These are phyloP conservation scores for Protobothrops flavoviridis DNA, from an alignment of 2,113 vertebrate species.

Conservation along the genomic window DNA sequence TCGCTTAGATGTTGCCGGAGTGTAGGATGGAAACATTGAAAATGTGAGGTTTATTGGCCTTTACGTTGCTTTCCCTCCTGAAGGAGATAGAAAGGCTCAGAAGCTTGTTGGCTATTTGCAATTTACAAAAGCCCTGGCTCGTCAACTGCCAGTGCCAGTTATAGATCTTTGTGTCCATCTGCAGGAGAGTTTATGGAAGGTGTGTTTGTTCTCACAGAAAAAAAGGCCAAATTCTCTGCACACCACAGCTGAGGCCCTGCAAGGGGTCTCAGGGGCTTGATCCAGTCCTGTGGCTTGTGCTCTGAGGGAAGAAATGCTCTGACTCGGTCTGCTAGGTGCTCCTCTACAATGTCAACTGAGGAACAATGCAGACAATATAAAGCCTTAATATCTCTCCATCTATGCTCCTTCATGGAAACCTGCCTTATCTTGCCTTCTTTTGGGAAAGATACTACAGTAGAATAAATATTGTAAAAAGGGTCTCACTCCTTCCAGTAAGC, in stretches of 20 bases:
- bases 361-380: neutral
- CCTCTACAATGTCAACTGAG: neutral
- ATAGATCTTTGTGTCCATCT: conserved; percentile 6
- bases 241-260: neutral
- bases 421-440: neutral
- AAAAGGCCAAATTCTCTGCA: too few relatives aligned
- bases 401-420: neutral
- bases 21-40: neutral
- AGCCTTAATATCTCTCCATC: neutral
- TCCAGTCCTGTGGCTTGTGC: neutral
- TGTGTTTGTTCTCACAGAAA: neutral
- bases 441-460: neutral
- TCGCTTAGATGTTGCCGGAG: neutral
- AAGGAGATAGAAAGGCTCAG: neutral
- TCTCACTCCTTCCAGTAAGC: neutral
- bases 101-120: neutral
- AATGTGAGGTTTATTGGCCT: neutral
- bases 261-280: neutral
- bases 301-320: neutral
- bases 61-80: too few relatives aligned
- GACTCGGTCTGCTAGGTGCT: neutral
- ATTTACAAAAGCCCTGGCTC: neutral
- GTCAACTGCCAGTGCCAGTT: neutral
- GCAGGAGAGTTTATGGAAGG: neutral
- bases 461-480: neutral